A percentile compares a stretch with the other conserved stretches of the same genome.
These are phyloP conservation scores for Eilema sororculum DNA, from an alignment of 2,888 invertebrate species.

Conservation along the genomic window DNA sequence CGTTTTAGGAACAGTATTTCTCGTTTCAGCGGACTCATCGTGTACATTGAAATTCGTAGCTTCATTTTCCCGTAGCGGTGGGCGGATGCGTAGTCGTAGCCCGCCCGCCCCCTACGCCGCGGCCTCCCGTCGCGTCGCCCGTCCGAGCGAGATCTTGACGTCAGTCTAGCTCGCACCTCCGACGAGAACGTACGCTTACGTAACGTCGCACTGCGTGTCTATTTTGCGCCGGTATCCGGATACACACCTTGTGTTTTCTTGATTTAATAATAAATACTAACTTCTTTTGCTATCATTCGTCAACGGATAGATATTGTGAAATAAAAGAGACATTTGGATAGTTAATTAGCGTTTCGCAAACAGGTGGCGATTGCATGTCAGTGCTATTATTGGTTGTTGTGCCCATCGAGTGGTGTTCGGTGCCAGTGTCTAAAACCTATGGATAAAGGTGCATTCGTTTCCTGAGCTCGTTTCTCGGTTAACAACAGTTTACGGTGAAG, in stretches of 20 bases:
- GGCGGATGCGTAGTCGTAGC: conserved; percentile 76
- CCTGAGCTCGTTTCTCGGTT: conserved; percentile 49
- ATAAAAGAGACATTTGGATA: conserved; percentile 44
- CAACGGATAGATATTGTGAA: conserved; percentile 37
- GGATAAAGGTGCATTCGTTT: conserved; percentile 67
- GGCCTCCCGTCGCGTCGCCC: conserved; percentile 57
- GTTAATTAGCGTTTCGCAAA: conserved; percentile 59
- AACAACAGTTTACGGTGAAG: conserved; percentile 55
- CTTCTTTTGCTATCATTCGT: conserved; percentile 21
- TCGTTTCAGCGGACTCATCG: conserved; percentile 59
- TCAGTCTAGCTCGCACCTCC: conserved; percentile 75
- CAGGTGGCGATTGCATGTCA: conserved; percentile 74
- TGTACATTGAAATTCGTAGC: conserved; percentile 71
- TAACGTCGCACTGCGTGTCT: conserved; percentile 31
- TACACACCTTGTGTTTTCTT: conserved; percentile 51
- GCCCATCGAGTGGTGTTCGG: conserved; percentile 64
- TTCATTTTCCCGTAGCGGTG: conserved; percentile 75
- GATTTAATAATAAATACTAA: conserved; percentile 49
- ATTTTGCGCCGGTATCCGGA: conserved; percentile 59
- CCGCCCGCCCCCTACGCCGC: conserved; percentile 61
- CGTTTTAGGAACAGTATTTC: conserved; percentile 51
- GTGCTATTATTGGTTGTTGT: conserved; percentile 75
- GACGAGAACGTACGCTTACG: conserved; percentile 56
- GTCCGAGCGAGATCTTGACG: conserved; percentile 64
- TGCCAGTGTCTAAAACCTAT: conserved; percentile 67